Base-by-base conservation (phyloP, 2,113 vertebrate genomes). In the Atherinomorus stipes region DNA sequence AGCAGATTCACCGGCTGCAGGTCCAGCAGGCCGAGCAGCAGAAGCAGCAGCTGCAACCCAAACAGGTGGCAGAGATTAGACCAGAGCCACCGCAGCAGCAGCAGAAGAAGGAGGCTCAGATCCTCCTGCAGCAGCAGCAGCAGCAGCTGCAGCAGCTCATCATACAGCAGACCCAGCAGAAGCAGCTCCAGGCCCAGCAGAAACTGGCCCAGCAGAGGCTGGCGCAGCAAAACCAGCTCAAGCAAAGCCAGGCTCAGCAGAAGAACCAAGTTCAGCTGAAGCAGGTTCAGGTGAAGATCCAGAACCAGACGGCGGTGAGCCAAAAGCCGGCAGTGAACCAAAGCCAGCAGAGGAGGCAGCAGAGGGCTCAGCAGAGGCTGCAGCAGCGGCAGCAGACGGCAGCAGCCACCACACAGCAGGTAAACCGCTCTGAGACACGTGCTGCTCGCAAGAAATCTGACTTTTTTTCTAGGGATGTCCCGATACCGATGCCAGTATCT, bases 1-100 rank as follows among this genome's bases (percentile, higher is more conserved):
- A 94, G 89, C 92, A 93, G 78, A 94, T 92, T 38, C 92, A 92
- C 0, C 83, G 86, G 56, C 81, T 92, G 38, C 93, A 93, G 71
- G 26, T 83, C 34, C 93, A 92, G 53, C 92, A 90, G 23, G 75
- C 85, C 0, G 90, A 91, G 1, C 87, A 81, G 22, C 86, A 88
- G 51, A 87, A 86, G 37, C 82, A 76, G 26, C 77, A 80, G 31
- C 65, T 70, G 13, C 83, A 56, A 56, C 42, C 38, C 26, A 74
- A 69, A 37, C 76, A 73, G 25, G 74, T 40, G 10, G 16, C 80
- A 0, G 89, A 93, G 64, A 53, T 66, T 1, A 84, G 85, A 34
- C 34, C 38, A 45, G 82, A 75, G 4, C 81, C 31, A 7, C 28
- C 16, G 44, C 44, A 47, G 44, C 13, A 76, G 0, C 85, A 89